phyloP scores from a whole-genome alignment of 2,113 vertebrate species.

The Cygnus buccinator region DNA sequence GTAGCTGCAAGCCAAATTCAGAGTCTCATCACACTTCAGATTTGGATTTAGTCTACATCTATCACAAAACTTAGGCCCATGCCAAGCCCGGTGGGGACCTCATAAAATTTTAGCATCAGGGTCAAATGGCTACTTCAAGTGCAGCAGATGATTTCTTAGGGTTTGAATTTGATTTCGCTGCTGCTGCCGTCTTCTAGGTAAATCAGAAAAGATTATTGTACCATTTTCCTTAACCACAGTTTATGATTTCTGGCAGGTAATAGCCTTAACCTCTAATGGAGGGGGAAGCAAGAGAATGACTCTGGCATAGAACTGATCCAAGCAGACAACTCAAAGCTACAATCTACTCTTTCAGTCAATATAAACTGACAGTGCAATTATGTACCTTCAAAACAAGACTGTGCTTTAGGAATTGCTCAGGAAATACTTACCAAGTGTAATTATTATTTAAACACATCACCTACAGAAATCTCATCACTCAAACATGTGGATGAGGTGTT shows the following conservation, averaged over 20 bases:
- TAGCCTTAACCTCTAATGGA: background rate
- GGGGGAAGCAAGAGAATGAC: background rate
- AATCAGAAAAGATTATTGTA: background rate
- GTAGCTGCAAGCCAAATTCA: background rate
- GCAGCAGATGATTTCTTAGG: background rate
- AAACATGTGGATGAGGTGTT: background rate
- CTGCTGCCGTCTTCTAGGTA: background rate
- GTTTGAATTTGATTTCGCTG: background rate
- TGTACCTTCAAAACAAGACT: background rate
- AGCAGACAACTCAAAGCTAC: background rate
- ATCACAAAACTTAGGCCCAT: background rate
- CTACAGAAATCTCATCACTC: background rate
- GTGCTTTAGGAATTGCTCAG: background rate
- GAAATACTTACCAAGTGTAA: background rate
- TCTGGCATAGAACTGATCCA: background rate
- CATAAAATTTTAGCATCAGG: background rate
- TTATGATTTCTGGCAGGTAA: conserved; percentile 9
- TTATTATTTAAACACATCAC: background rate
- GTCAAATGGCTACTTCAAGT: background rate
- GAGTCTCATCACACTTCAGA: background rate
- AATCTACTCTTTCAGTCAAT: background rate
- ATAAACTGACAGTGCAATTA: conserved; percentile 8
- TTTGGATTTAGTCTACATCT: conserved; percentile 3
- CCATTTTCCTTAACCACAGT: background rate
- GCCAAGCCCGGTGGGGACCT: background rate